A percentile compares a stretch with the other conserved stretches of the same genome.
Conservation (phyloP, 2,888 invertebrate species). For the Phengaris alcon region DNA sequence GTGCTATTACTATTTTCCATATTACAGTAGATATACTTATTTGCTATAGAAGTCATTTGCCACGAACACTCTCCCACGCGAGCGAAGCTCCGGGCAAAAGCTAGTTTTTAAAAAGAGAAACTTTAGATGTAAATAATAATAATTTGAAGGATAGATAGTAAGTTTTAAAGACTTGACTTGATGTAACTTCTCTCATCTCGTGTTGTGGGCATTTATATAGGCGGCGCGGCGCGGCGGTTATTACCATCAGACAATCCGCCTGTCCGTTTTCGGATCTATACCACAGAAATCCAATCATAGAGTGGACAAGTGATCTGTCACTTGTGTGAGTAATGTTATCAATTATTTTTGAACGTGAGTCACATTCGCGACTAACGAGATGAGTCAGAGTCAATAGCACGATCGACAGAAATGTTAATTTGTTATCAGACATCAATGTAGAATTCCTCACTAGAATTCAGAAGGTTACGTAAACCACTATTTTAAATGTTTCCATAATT, state of each 20-base stretch:
- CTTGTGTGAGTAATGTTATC: background rate
- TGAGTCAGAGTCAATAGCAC: background rate
- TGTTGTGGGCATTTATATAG: too few species aligned
- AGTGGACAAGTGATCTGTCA: background rate
- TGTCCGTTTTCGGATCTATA: background rate
- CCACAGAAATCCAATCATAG: background rate
- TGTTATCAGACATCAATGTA: background rate
- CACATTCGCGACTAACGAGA: background rate
- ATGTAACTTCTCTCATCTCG: too few species aligned
- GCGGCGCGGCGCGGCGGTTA: too few species aligned
- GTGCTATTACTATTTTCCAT: too few species aligned
- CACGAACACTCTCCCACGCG: too few species aligned
- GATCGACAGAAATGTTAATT: background rate
- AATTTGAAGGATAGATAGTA: too few species aligned
- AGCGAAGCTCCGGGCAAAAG: too few species aligned
- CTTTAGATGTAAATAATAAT: too few species aligned
- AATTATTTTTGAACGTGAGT: background rate
- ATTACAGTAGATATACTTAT: too few species aligned
- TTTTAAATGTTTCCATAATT: background rate
- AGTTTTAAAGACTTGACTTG: too few species aligned
- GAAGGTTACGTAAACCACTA: slow-evolving; percentile 6
- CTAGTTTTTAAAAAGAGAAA: too few species aligned
- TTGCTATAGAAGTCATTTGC: too few species aligned
- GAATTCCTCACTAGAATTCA: background rate
- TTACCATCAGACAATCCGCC: background rate